Evolutionary conservation across 2,888 invertebrate species (phyloP).

Genomic region (Cephus sareptanus): DNA sequence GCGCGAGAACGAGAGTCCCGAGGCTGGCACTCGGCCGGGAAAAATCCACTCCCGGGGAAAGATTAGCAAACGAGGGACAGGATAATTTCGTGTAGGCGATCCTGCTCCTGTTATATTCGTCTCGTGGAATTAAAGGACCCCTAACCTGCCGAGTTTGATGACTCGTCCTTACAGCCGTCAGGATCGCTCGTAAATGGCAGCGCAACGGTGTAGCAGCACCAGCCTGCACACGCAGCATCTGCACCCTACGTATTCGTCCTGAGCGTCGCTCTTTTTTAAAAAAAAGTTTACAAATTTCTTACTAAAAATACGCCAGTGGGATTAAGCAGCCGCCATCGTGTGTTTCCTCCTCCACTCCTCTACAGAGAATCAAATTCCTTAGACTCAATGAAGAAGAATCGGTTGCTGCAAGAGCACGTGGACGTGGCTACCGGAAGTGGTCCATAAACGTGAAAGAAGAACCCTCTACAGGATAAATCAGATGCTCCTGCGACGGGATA

Average conservation of each 20-base stretch:
- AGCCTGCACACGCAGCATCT: neutral
- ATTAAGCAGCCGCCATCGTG: too few relatives aligned
- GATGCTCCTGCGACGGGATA: too few relatives aligned
- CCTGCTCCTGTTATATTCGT: slow-evolving; percentile 14
- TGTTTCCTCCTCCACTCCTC: neutral
- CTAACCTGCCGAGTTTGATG: slow-evolving; percentile 22
- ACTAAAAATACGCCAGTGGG: too few relatives aligned
- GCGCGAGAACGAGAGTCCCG: too few relatives aligned
- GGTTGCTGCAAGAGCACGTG: too few relatives aligned
- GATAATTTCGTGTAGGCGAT: neutral
- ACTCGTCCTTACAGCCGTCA: slow-evolving; percentile 24
- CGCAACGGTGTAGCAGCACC: slow-evolving; percentile 20
- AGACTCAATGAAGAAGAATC: slow-evolving; percentile 24
- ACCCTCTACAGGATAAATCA: too few relatives aligned
- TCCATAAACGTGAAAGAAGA: too few relatives aligned
- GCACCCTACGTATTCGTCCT: too few relatives aligned
- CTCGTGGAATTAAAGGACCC: slow-evolving; percentile 39
- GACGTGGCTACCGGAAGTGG: too few relatives aligned
- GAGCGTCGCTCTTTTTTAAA: too few relatives aligned
- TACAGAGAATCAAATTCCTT: slow-evolving; percentile 29
- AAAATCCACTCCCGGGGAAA: neutral
- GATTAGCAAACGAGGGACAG: neutral
- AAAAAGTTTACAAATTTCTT: too few relatives aligned
- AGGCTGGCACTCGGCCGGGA: too few relatives aligned
- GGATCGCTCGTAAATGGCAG: slow-evolving; percentile 35